Evolutionary conservation across 2,113 vertebrate species (phyloP).

Genomic region (Parotia lawesii): DNA sequence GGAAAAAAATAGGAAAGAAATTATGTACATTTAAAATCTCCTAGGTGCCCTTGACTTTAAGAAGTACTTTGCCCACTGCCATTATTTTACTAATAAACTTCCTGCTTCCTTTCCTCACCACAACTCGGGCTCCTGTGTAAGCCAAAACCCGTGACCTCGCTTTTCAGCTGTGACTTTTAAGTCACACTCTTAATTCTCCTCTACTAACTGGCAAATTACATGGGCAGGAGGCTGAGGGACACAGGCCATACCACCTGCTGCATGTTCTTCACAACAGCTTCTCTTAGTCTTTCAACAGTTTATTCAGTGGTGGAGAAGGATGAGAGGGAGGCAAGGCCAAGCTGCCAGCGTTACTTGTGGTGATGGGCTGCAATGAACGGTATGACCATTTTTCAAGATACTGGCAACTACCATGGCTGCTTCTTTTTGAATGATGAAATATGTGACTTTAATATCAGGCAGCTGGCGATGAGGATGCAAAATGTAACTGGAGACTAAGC

Average conservation of each 20-base stretch:
- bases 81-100: conserved; percentile 31
- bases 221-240: background rate
- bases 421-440: background rate
- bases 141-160: background rate
- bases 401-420: background rate
- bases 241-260: conserved; percentile 47
- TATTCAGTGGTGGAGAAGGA: conserved; percentile 39
- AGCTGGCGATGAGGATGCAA: background rate
- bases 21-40: background rate
- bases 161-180: background rate
- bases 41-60: background rate
- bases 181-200: conserved; percentile 11
- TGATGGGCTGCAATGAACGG: conserved; percentile 26
- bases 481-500: conserved; percentile 4
- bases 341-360: conserved; percentile 11
- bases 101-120: background rate
- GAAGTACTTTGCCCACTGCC: background rate
- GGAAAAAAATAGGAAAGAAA: background rate
- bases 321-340: conserved; percentile 8
- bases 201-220: conserved; percentile 27
- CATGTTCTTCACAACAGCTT: conserved; percentile 15
- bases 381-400: conserved; percentile 6
- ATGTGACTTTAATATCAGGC: conserved; percentile 12
- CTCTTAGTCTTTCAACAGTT: conserved; percentile 42
- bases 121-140: background rate